Base-by-base conservation (phyloP, 2,888 invertebrate species). In the Limenitis camilla region DNA sequence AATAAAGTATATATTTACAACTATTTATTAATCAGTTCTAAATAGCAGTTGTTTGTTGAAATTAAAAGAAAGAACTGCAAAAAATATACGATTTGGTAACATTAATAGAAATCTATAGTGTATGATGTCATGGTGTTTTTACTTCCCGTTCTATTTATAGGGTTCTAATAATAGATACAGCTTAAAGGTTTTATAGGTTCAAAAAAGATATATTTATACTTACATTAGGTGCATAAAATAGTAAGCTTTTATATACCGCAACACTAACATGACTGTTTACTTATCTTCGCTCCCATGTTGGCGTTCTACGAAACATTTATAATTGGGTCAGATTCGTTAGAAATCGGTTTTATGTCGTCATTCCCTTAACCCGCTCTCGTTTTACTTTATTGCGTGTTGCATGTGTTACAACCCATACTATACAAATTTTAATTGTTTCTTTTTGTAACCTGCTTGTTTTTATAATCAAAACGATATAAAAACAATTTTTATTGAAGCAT, bases 91-190 rank as follows among this genome's bases (percentile, higher is more conserved):
- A 50, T 49, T 38, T 56, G 48, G 43, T 51, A 55, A 59, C 49
- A 49, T 55, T 44, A 55, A 59, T 48, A 49, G 51, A 40, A 41
- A 46, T 52, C 49, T 40, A 49, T 52, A 39, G 46, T 46, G 46
- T 45, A 41, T 45, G 52, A 27, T 40, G 46, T 27, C 44, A 33
- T 53, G 62, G 61, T 63, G 67, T 73, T 78, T 76, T 77, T 78
- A 73, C n/a, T n/a, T n/a, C n/a, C 74, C 64, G 71, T 65, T 71
- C 75, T 78, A 80, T 79, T 76, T 77, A 70, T 78, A 77, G 69
- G 64, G 66, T 64, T 69, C 64, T 71, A 72, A 73, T 73, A 72
- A 68, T 68, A 65, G 63, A 61, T 44, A 10, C 39, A 39, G 50
- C 65, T 57, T 50, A 58, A 48, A 50, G 43, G 40, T 36, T 28